Evolutionary conservation across 2,797 vertebrate genomes (phyloP).

Genomic region (Sciurus carolinensis): DNA sequence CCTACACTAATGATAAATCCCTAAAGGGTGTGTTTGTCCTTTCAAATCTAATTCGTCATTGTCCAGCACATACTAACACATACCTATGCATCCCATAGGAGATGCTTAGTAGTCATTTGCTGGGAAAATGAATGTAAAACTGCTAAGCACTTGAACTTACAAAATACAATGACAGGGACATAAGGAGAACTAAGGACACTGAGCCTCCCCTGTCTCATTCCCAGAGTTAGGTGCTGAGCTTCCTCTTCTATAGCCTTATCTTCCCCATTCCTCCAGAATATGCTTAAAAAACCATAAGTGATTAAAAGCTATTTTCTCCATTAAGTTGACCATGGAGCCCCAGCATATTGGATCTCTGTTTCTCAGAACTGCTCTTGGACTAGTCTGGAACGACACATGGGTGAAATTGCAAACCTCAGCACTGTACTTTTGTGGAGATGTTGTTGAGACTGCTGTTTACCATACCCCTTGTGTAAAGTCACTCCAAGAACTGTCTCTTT

Average conservation of each 20-base stretch:
- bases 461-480: background rate
- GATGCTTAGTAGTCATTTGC: background rate
- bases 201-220: background rate
- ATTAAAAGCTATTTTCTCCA: background rate
- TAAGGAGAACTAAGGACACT: background rate
- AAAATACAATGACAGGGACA: background rate
- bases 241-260: background rate
- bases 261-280: background rate
- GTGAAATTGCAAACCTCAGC: background rate
- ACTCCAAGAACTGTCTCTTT: background rate
- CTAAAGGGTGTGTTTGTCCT: background rate
- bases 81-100: background rate
- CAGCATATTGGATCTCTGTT: background rate
- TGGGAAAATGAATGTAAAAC: background rate
- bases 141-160: background rate
- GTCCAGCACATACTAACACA: background rate
- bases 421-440: background rate
- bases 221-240: background rate
- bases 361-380: background rate
- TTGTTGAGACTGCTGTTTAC: background rate
- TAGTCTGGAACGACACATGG: no score
- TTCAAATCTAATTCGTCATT: constrained; percentile 7
- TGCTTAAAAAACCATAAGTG: background rate
- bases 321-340: background rate
- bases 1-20: background rate